Conservation (phyloP, 1,140 invertebrate species). For the Drosophila kohkoa region DNA sequence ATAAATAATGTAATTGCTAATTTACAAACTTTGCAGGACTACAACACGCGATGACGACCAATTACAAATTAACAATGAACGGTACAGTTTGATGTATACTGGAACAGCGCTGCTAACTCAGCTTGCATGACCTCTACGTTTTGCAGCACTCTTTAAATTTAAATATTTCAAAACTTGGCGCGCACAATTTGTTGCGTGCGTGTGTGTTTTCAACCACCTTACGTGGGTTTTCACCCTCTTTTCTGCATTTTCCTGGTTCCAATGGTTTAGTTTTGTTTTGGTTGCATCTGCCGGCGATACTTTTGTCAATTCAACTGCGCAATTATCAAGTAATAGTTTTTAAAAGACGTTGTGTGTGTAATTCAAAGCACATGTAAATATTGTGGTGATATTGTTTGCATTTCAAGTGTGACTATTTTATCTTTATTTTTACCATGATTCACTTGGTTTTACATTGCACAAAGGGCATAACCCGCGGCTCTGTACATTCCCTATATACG, state of each 20-base stretch:
- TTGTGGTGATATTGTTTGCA: background rate
- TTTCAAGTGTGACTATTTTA: background rate
- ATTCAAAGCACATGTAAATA: background rate
- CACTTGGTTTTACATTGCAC: background rate
- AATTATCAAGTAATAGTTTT: constrained; percentile 10
- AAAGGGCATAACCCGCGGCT: constrained; percentile 4
- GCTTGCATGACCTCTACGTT: background rate
- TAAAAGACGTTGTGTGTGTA: background rate
- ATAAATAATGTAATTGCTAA: no score
- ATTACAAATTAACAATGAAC: background rate
- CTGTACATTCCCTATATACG: background rate
- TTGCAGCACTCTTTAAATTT: constrained; percentile 16
- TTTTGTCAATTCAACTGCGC: constrained; percentile 24
- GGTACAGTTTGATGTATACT: background rate
- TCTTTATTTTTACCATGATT: background rate
- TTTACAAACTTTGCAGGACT: no score
- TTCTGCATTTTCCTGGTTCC: constrained; percentile 32
- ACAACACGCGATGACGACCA: no score
- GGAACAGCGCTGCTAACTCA: constrained; percentile 11
- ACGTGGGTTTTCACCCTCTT: constrained; percentile 47
- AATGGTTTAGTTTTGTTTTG: constrained; percentile 51
- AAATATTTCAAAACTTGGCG: constrained; percentile 49
- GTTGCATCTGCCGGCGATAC: constrained; percentile 35
- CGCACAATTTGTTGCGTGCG: constrained; percentile 8
- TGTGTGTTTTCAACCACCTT: constrained; percentile 62